Evolutionary conservation across 2,888 invertebrate genomes (phyloP), one percentile per base, ranked within the genome.

Genomic region (Eupithecia centaureata): DNA sequence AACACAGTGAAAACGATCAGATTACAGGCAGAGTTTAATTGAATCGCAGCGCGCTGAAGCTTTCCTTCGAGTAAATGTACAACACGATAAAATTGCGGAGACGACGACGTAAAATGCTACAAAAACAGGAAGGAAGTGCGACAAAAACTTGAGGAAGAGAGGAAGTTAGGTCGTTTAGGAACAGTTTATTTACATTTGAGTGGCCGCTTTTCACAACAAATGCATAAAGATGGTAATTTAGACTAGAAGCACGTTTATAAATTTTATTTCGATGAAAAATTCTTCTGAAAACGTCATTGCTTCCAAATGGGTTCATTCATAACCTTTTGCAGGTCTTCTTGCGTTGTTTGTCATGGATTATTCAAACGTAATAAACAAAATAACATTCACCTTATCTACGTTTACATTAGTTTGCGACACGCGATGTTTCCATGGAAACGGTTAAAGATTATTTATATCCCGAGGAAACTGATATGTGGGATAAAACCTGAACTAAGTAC

Each of bases 141-240:
- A n/a, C 1, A n/a, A 28, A 51, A 51, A 30, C 22, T 4, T 52
- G 8, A n/a, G 15, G 13, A 54, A 54, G 27, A n/a, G 15, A 59
- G 58, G 63, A 35, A 62, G 57, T 30, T 7, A 52, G 38, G 58
- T 25, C 61, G 28, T 56, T 47, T 47, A 47, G 22, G 54, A 56
- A 28, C 54, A 52, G 57, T 30, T 25, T 13, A 58, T 59, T 42
- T 65, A 52, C 30, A 68, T 67, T 67, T 25, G 12, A 51, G 33
- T 51, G 32, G 28, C 32, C 22, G 1, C 58, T 68, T 68, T 65
- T 54, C 62, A 65, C 65, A 65, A 59, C 62, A 65, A 59, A 68
- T 22, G 54, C 61, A 59, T 68, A 62, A 62, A 10, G 7, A 68
- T 65, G 68, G 59, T 59, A 59, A 62, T 52, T 63, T 58, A 13